Conservation (phyloP, 2,113 vertebrate genomes). For the Puma concolor region DNA sequence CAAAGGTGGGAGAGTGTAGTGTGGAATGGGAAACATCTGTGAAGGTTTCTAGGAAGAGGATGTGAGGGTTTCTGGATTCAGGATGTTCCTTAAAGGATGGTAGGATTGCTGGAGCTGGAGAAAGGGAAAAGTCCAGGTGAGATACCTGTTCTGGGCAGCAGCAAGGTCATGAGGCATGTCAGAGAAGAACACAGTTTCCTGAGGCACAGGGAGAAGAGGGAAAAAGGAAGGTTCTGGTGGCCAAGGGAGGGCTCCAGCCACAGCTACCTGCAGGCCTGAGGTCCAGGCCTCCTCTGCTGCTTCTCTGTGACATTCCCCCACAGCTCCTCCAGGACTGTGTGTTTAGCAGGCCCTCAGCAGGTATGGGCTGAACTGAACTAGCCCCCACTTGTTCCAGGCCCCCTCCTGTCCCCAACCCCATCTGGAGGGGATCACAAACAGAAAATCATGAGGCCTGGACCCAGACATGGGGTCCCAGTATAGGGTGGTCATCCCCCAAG, state of each 20-base stretch:
- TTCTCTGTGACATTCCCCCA: background rate
- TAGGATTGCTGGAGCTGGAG: conserved; percentile 18
- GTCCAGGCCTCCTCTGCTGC: background rate
- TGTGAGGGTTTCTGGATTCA: background rate
- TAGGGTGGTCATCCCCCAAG: background rate
- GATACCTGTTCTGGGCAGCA: background rate
- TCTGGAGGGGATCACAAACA: background rate
- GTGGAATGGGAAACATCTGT: background rate
- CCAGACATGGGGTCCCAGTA: background rate
- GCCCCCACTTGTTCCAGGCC: background rate
- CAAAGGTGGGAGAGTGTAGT: background rate
- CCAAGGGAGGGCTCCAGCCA: background rate
- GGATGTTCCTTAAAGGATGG: conserved; percentile 38
- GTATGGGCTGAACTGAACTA: background rate
- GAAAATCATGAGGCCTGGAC: background rate
- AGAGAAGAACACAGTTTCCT: conserved; percentile 38
- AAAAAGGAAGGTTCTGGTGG: background rate
- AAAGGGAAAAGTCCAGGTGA: background rate
- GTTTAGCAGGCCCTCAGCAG: background rate
- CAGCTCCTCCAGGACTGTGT: background rate
- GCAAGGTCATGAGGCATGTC: conserved; percentile 39
- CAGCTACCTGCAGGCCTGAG: background rate
- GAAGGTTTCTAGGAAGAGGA: background rate
- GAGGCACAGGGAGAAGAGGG: background rate
- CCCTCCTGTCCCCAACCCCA: background rate